These are phyloP conservation scores for Geotrypetes seraphini DNA, from an alignment of 2,797 vertebrate genomes.

Conservation along the genomic window DNA sequence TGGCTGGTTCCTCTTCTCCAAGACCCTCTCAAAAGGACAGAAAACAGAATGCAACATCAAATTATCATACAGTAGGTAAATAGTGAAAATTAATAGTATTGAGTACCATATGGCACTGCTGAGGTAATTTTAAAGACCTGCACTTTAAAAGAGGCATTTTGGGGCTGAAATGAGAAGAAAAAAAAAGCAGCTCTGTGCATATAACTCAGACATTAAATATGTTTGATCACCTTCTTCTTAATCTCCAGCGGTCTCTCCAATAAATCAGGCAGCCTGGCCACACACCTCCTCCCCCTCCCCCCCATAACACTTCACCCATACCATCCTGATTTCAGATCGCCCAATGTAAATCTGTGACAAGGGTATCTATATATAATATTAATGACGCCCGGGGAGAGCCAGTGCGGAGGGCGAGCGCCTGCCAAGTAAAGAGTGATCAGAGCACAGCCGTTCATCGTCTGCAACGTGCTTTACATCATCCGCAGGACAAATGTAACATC, in stretches of 20 bases:
- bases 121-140: too few relatives aligned
- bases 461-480: constrained; percentile 58
- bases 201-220: constrained; percentile 65
- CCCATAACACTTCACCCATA: constrained; percentile 52
- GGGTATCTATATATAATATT: constrained; percentile 99
- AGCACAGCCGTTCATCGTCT: constrained; percentile 62
- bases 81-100: constrained; percentile 1
- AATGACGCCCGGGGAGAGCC: constrained; percentile 77
- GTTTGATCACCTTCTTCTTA: constrained; percentile 71
- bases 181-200: constrained; percentile 43
- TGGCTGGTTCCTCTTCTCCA: neutral
- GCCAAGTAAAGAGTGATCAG: constrained; percentile 84
- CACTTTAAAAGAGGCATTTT: too few relatives aligned
- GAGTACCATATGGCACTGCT: constrained; percentile 19
- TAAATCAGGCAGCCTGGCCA: constrained; percentile 58
- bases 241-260: constrained; percentile 49
- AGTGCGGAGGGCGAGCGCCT: constrained; percentile 62
- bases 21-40: neutral
- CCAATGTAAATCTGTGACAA: constrained; percentile 91
- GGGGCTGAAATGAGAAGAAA: constrained; percentile 16
- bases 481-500: constrained; percentile 91
- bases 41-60: constrained; percentile 1
- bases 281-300: constrained; percentile 27
- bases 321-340: constrained; percentile 71
- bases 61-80: constrained; percentile 16